phyloP scores from a whole-genome alignment of 2,797 vertebrate species.

The Bradypodion ventrale region DNA sequence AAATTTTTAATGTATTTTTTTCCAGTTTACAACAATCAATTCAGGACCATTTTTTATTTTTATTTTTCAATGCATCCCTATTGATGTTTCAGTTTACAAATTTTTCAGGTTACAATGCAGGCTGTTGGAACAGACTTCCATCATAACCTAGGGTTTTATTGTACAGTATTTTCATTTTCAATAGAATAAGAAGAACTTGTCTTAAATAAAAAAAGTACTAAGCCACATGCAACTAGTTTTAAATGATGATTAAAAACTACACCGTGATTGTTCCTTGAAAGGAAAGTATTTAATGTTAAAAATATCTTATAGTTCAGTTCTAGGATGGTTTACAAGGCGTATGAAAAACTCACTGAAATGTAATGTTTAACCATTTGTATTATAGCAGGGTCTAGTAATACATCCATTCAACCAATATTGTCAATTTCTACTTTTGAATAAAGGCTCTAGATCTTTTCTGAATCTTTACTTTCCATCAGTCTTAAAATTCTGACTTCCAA shows the following conservation, averaged over 20 bases:
- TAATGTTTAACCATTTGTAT: background rate
- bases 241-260: background rate
- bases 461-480: no score
- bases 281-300: background rate
- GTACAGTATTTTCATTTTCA: no score
- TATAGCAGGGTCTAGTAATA: background rate
- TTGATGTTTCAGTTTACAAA: no score
- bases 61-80: no score
- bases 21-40: no score
- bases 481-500: no score
- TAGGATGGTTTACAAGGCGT: background rate
- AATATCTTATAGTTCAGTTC: background rate
- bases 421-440: background rate
- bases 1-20: no score
- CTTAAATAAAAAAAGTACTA: background rate
- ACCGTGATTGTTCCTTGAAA: background rate
- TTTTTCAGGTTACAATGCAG: no score
- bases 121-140: no score
- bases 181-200: background rate
- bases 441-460: no score
- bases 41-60: no score
- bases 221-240: conserved; percentile 5
- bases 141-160: no score
- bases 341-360: background rate
- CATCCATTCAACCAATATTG: background rate